Evolutionary conservation across 2,113 vertebrate species (phyloP), one percentile per base, ranked within the genome.

Genomic region (Gasterosteus nipponicus): DNA sequence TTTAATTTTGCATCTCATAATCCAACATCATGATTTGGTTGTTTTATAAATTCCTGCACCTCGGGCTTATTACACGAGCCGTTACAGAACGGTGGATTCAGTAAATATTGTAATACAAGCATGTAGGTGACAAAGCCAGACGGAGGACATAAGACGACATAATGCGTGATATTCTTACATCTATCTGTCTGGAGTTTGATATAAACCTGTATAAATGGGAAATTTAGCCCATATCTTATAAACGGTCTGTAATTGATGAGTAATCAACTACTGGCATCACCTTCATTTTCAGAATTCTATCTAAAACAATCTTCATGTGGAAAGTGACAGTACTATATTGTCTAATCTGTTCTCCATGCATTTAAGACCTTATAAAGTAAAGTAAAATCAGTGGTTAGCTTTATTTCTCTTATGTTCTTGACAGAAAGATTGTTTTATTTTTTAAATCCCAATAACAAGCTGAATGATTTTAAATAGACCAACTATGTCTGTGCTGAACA

Each of bases 41-140:
- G 69, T 41, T 66, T 19, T 54, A 35, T 61, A 58, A 31, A 73
- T 67, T 59, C 4, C n/a, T 44, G n/a, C 39, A 74, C 42, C 69
- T 63, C 51, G 19, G 38, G 29, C 22, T 9, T 61, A n/a, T 7
- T 41, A 47, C 29, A 69, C 14, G 14, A 35, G n/a, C 56, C 12
- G 5, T 66, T 39, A 12, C 26, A 66, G 19, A 58, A 49, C 2
- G 5, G 67, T 5, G 12, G 22, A 33, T 69, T 41, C 10, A 64
- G 51, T 44, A 42, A 51, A 47, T 26, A 12, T 11, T 51, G 64
- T 49, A 29, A 35, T 44, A 42, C 58, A 75, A 69, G 38, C 44
- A 69, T 15, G 33, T 54, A 53, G 39, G 53, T 47, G 35, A 56
- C 15, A 31, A 12, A 53, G 29, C 35, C 33, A 68, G 5, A 2